Conservation (phyloP, 2,113 vertebrate species). For the Spea bombifrons region DNA sequence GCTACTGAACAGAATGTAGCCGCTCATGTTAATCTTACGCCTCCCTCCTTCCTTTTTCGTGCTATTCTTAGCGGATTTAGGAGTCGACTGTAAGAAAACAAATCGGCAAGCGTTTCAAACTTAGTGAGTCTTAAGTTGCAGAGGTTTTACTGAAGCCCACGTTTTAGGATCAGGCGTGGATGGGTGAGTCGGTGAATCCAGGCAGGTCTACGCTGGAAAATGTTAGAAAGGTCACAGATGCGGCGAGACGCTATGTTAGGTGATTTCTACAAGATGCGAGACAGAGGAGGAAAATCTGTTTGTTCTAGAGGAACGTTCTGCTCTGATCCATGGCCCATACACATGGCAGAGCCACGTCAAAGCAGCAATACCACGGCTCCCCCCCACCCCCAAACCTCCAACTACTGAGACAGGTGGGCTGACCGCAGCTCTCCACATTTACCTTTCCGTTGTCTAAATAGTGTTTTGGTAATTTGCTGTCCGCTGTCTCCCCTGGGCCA, state of each 20-base stretch:
- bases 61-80: conserved; percentile 90
- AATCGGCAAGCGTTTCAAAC: neutral
- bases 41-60: conserved; percentile 96
- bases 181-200: conserved; percentile 1
- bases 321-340: neutral
- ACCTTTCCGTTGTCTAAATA: conserved; percentile 43
- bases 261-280: conserved; percentile 28
- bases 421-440: conserved; percentile 29
- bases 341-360: conserved; percentile 37
- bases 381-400: conserved; percentile 25
- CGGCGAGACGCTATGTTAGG: conserved; percentile 38
- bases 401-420: conserved; percentile 9
- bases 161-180: conserved; percentile 12
- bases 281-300: conserved; percentile 23
- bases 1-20: conserved; percentile 98
- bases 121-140: conserved; percentile 4
- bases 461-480: conserved; percentile 45
- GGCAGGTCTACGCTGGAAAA: conserved; percentile 23
- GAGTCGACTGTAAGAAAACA: conserved; percentile 77
- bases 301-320: conserved; percentile 27
- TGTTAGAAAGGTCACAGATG: conserved; percentile 40
- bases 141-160: neutral
- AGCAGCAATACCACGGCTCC: conserved; percentile 45
- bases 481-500: conserved; percentile 44
- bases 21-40: conserved; percentile 98